phyloP scores from a whole-genome alignment of 2,113 vertebrate genomes.

The Fregata magnificens region DNA sequence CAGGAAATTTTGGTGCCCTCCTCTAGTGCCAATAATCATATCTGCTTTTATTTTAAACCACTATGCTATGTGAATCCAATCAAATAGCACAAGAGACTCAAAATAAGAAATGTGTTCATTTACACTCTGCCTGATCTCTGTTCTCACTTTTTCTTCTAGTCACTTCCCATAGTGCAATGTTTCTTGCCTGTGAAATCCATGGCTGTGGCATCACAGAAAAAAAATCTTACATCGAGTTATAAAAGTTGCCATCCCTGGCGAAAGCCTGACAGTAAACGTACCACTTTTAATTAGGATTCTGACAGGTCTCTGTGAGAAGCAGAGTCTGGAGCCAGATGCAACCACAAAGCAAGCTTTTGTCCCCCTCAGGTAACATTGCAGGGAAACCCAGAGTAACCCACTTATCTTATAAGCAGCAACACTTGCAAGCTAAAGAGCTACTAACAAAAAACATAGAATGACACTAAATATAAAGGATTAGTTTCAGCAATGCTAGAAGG shows the following conservation, averaged over 20 bases:
- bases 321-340: background rate
- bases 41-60: background rate
- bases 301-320: background rate
- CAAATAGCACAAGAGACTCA: background rate
- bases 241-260: background rate
- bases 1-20: background rate
- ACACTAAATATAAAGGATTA: constrained; percentile 9
- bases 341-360: background rate
- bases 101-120: background rate
- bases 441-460: background rate
- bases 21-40: background rate
- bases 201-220: background rate
- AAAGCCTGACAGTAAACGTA: background rate
- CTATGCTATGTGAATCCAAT: background rate
- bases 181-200: background rate
- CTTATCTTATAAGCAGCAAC: constrained; percentile 1
- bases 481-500: background rate
- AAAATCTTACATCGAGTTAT: background rate
- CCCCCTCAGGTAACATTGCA: background rate
- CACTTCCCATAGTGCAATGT: background rate
- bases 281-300: background rate
- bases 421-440: background rate
- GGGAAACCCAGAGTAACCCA: background rate
- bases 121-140: background rate
- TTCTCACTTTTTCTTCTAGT: background rate